A percentile compares a stretch with the other conserved stretches of the same genome.
phyloP scores from a whole-genome alignment of 2,888 invertebrate genomes.

The Pandemis cinnamomeana region DNA sequence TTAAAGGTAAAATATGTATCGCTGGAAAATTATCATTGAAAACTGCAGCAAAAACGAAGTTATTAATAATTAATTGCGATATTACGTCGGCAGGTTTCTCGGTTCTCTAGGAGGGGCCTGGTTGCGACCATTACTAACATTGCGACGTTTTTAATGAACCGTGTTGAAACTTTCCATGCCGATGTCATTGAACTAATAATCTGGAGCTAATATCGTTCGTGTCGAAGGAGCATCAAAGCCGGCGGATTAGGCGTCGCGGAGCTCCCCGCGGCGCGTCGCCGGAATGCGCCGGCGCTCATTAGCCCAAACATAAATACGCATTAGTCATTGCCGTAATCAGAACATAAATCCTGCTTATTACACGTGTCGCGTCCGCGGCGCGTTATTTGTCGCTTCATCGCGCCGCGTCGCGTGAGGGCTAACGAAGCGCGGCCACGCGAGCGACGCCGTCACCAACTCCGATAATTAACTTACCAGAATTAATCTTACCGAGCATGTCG shows the following conservation, averaged over 20 bases:
- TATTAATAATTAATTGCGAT: constrained; percentile 20
- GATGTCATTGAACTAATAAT: not conserved
- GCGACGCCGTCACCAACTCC: constrained; percentile 20
- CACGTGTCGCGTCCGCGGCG: constrained; percentile 30
- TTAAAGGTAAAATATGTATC: constrained; percentile 34
- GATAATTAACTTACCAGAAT: constrained; percentile 30
- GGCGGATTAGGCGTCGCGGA: constrained; percentile 22
- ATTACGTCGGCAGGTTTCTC: constrained; percentile 18
- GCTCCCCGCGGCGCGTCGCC: not conserved
- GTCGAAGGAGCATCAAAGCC: not conserved
- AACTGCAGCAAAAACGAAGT: constrained; percentile 14
- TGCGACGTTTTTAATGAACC: constrained; percentile 29
- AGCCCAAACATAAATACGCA: constrained; percentile 38
- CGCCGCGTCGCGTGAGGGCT: constrained; percentile 35
- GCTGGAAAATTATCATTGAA: constrained; percentile 38
- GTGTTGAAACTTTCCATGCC: constrained; percentile 4
- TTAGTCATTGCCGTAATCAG: constrained; percentile 39
- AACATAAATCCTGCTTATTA: constrained; percentile 41
- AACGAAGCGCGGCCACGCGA: constrained; percentile 34
- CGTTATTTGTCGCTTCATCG: constrained; percentile 36
- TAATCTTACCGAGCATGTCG: constrained; percentile 24
- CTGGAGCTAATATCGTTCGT: not conserved
- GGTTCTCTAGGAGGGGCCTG: constrained; percentile 6
- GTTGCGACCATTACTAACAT: constrained; percentile 27
- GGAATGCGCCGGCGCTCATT: constrained; percentile 31